Evolutionary conservation across 2,888 invertebrate species (phyloP).

Genomic region (Reticulitermes lucifugus): DNA sequence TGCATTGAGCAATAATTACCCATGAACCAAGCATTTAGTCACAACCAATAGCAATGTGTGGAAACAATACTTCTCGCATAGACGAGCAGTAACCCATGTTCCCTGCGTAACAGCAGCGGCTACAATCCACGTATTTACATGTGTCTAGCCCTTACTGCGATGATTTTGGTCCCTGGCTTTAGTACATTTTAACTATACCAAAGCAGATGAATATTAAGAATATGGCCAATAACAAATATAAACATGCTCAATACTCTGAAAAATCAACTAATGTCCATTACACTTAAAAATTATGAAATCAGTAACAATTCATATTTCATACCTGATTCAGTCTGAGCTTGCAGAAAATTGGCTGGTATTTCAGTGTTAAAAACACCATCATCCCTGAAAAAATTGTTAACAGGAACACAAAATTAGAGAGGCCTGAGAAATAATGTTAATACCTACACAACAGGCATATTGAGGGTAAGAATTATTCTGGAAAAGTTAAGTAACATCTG

Average conservation of each 20-base stretch:
- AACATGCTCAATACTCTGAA: neutral
- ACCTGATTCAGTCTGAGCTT: neutral
- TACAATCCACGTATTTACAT: neutral
- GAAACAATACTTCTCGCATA: too few species aligned
- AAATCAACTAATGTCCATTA: neutral
- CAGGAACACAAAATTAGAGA: too few species aligned
- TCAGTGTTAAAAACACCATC: neutral
- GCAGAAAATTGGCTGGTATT: neutral
- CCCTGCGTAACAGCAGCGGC: neutral
- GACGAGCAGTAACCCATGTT: too few species aligned
- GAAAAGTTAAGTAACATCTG: too few species aligned
- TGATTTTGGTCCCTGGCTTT: constrained; percentile 4
- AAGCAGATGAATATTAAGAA: neutral
- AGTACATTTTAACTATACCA: neutral
- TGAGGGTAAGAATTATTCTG: too few species aligned
- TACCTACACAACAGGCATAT: too few species aligned
- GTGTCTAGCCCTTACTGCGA: neutral
- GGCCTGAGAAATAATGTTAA: too few species aligned
- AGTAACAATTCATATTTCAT: neutral
- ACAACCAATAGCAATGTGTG: too few species aligned
- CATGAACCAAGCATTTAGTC: too few species aligned
- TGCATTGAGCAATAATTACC: too few species aligned
- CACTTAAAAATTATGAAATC: neutral
- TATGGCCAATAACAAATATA: neutral
- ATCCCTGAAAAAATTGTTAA: neutral